phyloP scores from a whole-genome alignment of 2,113 vertebrate species.

The Pseudorhombus dupliciocellatus region DNA sequence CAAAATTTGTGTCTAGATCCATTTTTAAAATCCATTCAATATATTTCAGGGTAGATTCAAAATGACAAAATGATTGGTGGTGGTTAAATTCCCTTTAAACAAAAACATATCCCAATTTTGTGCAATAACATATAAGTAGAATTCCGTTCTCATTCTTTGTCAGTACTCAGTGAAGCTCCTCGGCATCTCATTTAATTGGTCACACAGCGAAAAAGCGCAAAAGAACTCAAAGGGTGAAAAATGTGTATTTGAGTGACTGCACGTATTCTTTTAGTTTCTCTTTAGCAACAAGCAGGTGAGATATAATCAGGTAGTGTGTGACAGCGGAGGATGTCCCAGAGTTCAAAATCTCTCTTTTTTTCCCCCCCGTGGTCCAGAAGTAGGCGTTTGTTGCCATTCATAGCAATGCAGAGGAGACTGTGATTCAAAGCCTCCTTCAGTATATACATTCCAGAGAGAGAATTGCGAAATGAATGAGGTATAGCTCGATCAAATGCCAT shows the following conservation, averaged over 20 bases:
- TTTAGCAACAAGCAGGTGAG: constrained; percentile 74
- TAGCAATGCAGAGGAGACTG: constrained; percentile 17
- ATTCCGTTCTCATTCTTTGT: constrained; percentile 44
- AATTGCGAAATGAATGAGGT: constrained; percentile 39
- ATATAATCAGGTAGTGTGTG: constrained; percentile 70
- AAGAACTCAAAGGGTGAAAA: constrained; percentile 2
- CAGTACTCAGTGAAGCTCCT: constrained; percentile 30
- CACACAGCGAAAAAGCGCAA: constrained; percentile 28
- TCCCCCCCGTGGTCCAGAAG: constrained; percentile 22
- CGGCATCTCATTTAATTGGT: constrained; percentile 28
- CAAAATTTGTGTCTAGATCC: not conserved
- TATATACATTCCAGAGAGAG: constrained; percentile 20
- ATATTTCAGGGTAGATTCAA: not conserved
- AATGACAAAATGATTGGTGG: not conserved
- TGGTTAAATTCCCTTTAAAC: constrained; percentile 28
- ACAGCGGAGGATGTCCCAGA: constrained; percentile 47
- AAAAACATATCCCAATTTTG: not conserved
- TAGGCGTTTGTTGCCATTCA: constrained; percentile 17
- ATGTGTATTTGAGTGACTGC: constrained; percentile 35
- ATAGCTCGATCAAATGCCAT: constrained; percentile 40
- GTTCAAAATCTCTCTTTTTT: constrained; percentile 20
- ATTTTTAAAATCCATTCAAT: constrained; percentile 9
- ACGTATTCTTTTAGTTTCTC: constrained; percentile 54
- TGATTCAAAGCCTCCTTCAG: constrained; percentile 12
- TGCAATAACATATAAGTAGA: constrained; percentile 51